These are phyloP conservation scores for Nibea coibor DNA, from an alignment of 2,113 vertebrate genomes.

Conservation along the genomic window DNA sequence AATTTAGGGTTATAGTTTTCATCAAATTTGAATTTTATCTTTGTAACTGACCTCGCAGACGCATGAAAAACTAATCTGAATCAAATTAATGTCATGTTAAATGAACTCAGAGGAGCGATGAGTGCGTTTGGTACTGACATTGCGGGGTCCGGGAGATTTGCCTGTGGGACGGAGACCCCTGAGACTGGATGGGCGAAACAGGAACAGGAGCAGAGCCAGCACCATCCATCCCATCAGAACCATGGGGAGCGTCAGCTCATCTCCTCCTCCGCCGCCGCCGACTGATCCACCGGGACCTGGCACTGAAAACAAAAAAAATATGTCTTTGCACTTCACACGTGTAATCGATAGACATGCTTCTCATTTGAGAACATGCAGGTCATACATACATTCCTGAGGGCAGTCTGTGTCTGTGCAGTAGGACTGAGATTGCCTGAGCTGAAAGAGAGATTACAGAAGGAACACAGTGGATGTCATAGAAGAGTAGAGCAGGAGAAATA, in stretches of 20 bases:
- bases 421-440: slow-evolving; percentile 97
- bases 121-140: slow-evolving; percentile 83
- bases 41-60: neutral
- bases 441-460: slow-evolving; percentile 69
- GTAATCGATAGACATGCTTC: slow-evolving; percentile 20
- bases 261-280: slow-evolving; percentile 67
- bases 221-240: slow-evolving; percentile 94
- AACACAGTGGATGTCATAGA: neutral
- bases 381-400: slow-evolving; percentile 94
- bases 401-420: slow-evolving; percentile 98
- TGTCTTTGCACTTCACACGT: neutral
- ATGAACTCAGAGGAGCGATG: neutral
- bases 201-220: slow-evolving; percentile 91
- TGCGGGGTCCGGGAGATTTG: slow-evolving; percentile 88
- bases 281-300: slow-evolving; percentile 88
- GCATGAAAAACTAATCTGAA: neutral
- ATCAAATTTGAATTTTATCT: neutral
- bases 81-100: neutral
- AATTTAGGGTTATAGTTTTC: neutral
- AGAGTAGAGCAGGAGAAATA: neutral
- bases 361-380: slow-evolving; percentile 1
- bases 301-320: slow-evolving; percentile 81
- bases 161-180: slow-evolving; percentile 85
- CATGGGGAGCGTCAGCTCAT: slow-evolving; percentile 89
- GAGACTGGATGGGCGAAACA: slow-evolving; percentile 91